phyloP scores from a whole-genome alignment of 2,797 vertebrate genomes.

The Triplophysa yarkandensis region DNA sequence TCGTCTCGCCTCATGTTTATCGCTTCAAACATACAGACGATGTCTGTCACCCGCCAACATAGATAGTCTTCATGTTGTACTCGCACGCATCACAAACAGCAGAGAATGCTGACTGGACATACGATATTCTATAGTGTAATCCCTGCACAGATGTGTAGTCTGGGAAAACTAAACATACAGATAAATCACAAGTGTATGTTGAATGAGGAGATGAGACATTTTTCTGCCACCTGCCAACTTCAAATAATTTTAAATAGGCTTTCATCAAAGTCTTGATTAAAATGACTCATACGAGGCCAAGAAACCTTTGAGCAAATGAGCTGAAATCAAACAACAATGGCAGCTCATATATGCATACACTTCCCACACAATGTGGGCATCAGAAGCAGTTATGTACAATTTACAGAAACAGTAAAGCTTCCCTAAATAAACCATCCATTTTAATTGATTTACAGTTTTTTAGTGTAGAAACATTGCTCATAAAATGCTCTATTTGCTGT shows the following conservation, averaged over 20 bases:
- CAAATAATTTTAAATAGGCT: not conserved
- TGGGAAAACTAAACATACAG: not conserved
- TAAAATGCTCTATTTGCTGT: not conserved
- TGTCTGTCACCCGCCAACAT: not conserved
- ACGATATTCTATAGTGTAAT: slow-evolving; percentile 15
- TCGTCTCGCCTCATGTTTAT: slow-evolving; percentile 27
- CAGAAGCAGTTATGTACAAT: slow-evolving; percentile 2
- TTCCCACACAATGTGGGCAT: slow-evolving; percentile 10
- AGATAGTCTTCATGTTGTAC: not conserved
- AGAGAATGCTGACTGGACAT: slow-evolving; percentile 7
- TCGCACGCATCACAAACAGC: slow-evolving; percentile 3
- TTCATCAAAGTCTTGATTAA: slow-evolving; percentile 39
- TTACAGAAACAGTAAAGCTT: slow-evolving; percentile 15
- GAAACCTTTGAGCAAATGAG: slow-evolving; percentile 29
- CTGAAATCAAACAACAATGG: slow-evolving; percentile 22
- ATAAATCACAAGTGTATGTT: not conserved
- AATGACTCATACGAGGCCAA: slow-evolving; percentile 26
- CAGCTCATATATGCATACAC: not conserved
- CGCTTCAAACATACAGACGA: slow-evolving; percentile 2
- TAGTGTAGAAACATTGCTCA: not conserved
- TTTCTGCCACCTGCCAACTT: not conserved
- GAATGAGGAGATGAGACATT: not conserved
- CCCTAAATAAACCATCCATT: not conserved
- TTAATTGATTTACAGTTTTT: not conserved
- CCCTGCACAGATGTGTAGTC: not conserved